phyloP scores from a whole-genome alignment of 2,888 invertebrate genomes.

The Heliconius ethilla region DNA sequence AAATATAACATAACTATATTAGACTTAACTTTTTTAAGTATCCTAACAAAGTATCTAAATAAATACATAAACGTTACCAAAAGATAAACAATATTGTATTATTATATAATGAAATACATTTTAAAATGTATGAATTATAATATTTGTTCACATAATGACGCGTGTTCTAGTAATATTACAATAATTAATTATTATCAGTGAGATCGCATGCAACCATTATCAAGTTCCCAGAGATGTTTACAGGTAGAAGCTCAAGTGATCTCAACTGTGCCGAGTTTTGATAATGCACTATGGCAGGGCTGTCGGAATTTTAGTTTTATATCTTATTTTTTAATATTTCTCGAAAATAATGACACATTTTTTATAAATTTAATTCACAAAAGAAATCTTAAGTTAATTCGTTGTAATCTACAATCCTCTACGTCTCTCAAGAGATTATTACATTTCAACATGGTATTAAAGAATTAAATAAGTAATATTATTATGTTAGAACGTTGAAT shows the following conservation, averaged over 20 bases:
- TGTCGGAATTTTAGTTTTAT: slow-evolving; percentile 43
- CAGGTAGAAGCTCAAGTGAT: slow-evolving; percentile 64
- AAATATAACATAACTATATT: no score
- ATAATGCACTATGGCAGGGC: slow-evolving; percentile 60
- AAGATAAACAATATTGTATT: background rate
- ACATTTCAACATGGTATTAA: background rate
- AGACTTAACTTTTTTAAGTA: background rate
- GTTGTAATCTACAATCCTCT: background rate
- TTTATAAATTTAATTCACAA: background rate
- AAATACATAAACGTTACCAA: background rate
- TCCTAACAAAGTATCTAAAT: background rate
- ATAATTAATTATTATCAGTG: slow-evolving; percentile 19
- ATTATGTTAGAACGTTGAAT: background rate
- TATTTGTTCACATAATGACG: background rate
- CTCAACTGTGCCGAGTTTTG: slow-evolving; percentile 59
- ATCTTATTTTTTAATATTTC: background rate
- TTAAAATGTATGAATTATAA: background rate
- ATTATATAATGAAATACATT: background rate
- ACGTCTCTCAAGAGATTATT: background rate
- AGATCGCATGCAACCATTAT: slow-evolving; percentile 24
- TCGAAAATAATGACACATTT: no score
- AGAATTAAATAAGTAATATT: background rate
- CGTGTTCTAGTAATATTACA: slow-evolving; percentile 3
- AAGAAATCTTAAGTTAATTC: background rate
- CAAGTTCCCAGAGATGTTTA: slow-evolving; percentile 59